Percentiles rank a stretch among this genome's conserved stretches.
phyloP scores from a whole-genome alignment of 2,797 vertebrate species.

The Sebastes oblongus region DNA sequence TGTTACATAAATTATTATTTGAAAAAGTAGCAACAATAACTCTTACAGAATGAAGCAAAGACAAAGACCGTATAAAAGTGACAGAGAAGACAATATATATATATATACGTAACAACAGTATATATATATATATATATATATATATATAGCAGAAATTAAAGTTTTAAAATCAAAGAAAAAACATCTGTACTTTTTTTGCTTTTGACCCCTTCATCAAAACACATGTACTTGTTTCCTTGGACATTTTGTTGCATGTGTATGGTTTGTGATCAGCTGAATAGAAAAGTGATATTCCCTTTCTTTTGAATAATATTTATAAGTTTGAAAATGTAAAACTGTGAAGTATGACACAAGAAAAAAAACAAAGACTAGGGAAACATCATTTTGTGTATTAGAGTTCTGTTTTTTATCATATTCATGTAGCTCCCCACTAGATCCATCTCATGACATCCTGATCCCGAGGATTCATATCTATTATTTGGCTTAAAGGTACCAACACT shows the following conservation, averaged over 20 bases:
- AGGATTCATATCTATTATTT: not conserved
- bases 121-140: too few relatives aligned
- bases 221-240: not conserved
- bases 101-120: too few relatives aligned
- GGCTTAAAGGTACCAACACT: not conserved
- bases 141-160: too few relatives aligned
- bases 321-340: accelerated
- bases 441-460: not conserved
- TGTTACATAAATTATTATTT: not conserved
- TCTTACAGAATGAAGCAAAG: not conserved
- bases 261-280: not conserved
- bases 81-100: not conserved
- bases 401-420: not conserved
- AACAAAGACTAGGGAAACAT: not conserved
- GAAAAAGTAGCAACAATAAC: not conserved
- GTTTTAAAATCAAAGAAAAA: not conserved
- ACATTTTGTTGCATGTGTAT: not conserved
- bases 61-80: not conserved
- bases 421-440: not conserved
- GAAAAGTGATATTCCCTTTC: not conserved
- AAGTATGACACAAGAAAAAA: not conserved
- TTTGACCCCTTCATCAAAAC: not conserved
- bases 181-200: not conserved
- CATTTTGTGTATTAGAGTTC: too few relatives aligned
- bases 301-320: not conserved